These are phyloP conservation scores for Spodoptera frugiperda DNA, from an alignment of 1,140 invertebrate species.

Conservation along the genomic window DNA sequence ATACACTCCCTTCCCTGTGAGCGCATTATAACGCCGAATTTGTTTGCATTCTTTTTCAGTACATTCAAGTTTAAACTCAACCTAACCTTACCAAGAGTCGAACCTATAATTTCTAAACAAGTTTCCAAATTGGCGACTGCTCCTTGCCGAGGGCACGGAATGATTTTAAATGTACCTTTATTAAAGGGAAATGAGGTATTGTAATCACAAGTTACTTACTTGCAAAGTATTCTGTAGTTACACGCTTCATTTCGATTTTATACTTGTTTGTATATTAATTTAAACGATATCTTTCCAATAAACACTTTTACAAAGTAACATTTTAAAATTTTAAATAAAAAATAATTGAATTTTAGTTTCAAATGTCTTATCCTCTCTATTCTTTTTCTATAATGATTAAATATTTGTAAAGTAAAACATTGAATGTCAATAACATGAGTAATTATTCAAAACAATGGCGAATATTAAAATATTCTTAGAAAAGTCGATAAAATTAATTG, in stretches of 20 bases:
- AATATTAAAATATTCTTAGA: conserved; percentile 32
- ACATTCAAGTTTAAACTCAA: conserved; percentile 53
- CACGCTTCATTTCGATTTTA: conserved; percentile 15
- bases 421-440: conserved; percentile 33
- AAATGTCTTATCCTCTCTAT: neutral
- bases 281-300: neutral
- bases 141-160: conserved; percentile 65
- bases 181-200: conserved; percentile 83
- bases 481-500: conserved; percentile 38
- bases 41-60: conserved; percentile 25
- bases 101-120: conserved; percentile 86
- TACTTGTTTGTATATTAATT: conserved; percentile 31
- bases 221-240: conserved; percentile 37
- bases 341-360: neutral
- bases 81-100: conserved; percentile 64
- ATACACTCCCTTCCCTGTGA: neutral
- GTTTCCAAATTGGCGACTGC: conserved; percentile 83
- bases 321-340: neutral
- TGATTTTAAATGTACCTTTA: conserved; percentile 81
- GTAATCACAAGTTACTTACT: conserved; percentile 68
- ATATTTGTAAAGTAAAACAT: conserved; percentile 27
- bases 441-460: conserved; percentile 37
- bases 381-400: conserved; percentile 5
- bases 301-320: no score
- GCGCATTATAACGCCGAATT: neutral